A percentile compares a stretch with the other conserved stretches of the same genome.
These are phyloP conservation scores for Pteromalus puparum DNA, from an alignment of 1,140 invertebrate genomes.

Conservation along the genomic window DNA sequence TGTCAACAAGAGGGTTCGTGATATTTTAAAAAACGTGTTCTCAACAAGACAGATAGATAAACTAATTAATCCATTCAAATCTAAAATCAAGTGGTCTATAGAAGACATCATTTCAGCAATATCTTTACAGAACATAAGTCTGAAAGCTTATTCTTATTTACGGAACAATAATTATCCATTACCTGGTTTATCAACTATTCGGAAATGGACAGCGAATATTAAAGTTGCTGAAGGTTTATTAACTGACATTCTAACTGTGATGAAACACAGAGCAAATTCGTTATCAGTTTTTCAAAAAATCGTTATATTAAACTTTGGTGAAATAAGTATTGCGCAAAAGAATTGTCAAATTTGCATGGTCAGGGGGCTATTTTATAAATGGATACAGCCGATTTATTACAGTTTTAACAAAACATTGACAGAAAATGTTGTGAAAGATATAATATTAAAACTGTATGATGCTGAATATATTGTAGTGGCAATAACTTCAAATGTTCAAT, in stretches of 20 bases:
- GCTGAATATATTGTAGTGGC: conserved; percentile 16
- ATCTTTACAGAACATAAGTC: conserved; percentile 19
- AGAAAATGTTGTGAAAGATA: neutral
- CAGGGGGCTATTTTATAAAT: conserved; percentile 19
- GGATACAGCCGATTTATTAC: conserved; percentile 26
- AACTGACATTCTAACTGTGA: conserved; percentile 8
- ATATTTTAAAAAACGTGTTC: conserved; percentile 20
- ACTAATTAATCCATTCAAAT: conserved; percentile 8
- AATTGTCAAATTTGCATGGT: conserved; percentile 9
- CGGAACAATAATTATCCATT: conserved; percentile 27
- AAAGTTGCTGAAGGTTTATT: conserved; percentile 20
- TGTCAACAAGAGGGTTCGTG: neutral
- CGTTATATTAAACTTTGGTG: neutral
- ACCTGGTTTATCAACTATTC: conserved; percentile 10
- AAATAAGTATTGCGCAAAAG: neutral
- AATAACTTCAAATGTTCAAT: neutral
- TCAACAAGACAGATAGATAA: conserved; percentile 16
- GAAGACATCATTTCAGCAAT: conserved; percentile 26
- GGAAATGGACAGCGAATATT: neutral
- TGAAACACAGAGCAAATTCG: conserved; percentile 2
- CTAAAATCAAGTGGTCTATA: conserved; percentile 19
- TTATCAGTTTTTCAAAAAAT: conserved; percentile 34
- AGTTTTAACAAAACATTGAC: neutral
- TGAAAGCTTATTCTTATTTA: conserved; percentile 19
- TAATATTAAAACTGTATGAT: conserved; percentile 11